Percentiles rank a stretch among this genome's conserved stretches.
phyloP scores from a whole-genome alignment of 2,113 vertebrate species.

The Oenanthe oenanthe region DNA sequence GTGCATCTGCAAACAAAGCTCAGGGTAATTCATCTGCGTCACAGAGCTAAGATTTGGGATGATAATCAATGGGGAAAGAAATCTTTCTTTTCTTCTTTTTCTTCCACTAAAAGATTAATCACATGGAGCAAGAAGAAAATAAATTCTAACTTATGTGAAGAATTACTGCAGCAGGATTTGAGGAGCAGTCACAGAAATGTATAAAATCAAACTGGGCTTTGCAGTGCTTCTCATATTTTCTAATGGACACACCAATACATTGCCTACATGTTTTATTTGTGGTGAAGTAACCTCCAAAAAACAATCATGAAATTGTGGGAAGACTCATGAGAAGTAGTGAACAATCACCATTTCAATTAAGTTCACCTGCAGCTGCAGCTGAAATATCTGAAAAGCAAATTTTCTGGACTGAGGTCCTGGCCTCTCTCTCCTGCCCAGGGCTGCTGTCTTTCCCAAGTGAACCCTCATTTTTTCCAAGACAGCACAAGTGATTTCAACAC shows the following conservation, averaged over 20 bases:
- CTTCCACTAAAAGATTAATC: background rate
- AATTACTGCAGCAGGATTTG: background rate
- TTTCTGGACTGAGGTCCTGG: background rate
- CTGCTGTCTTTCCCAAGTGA: background rate
- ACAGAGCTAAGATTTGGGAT: background rate
- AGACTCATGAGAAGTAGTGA: background rate
- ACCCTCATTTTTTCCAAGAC: background rate
- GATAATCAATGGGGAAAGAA: background rate
- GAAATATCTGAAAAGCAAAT: background rate
- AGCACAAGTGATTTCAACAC: background rate
- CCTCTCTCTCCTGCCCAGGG: background rate
- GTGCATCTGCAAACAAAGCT: background rate
- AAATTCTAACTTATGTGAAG: background rate
- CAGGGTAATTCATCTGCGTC: background rate
- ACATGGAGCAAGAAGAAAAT: background rate
- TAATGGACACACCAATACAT: background rate
- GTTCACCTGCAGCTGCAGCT: background rate
- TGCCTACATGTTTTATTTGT: background rate
- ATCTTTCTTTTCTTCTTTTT: rapidly evolving
- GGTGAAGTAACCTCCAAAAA: background rate
- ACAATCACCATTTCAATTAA: background rate
- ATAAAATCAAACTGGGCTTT: background rate
- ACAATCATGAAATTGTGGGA: background rate
- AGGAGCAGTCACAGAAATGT: background rate
- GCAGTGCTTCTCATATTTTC: background rate